Evolutionary conservation across 2,888 invertebrate genomes (phyloP), one percentile per base, ranked within the genome.

Genomic region (Acronicta leporina): DNA sequence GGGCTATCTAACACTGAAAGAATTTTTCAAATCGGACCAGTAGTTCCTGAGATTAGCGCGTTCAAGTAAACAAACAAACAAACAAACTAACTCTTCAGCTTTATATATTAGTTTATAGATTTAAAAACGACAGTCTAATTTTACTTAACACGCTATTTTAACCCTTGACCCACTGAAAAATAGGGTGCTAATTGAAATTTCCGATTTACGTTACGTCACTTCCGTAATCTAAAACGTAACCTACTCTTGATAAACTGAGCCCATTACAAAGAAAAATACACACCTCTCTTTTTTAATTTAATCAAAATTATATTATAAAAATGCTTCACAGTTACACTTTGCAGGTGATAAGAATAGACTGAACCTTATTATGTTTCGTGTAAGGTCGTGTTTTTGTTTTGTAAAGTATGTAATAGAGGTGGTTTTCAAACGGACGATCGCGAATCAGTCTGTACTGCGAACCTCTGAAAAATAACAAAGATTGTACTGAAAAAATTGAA

Each of bases 231-330:
- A 49, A 52, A 47, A 69, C 63, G 30, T 54, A 61, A 63, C 63
- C 63, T 66, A 51, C 49, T 52, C 25, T 40, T 69, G 75, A 75
- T 73, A 75, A 62, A 72, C 49, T 58, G 63, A 25, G 42, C 33
- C 69, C 65, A 67, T 78, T 75, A 71, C 53, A 68, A 82, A 81
- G 83, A 81, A 79, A 73, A 80, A 83, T 74, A 75, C 68, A 49
- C 70, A 46, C 59, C 35, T 41, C 53, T 48, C 68, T 78, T 81
- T 82, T 78, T 75, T 72, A 78, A 83, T 83, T 82, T 82, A 79
- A 83, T 79, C 77, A 80, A 80, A 82, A 81, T 80, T 81, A 80
- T 76, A 72, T 33, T 33, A 33, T 77, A 65, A 75, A 81, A 82
- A 80, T 69, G 61, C 60, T 47, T 42, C 15, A 15, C 27, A 58